Percentiles rank a stretch among this genome's conserved stretches.
Evolutionary conservation across 2,888 invertebrate genomes (phyloP).

Genomic region (Parelbella ahira): DNA sequence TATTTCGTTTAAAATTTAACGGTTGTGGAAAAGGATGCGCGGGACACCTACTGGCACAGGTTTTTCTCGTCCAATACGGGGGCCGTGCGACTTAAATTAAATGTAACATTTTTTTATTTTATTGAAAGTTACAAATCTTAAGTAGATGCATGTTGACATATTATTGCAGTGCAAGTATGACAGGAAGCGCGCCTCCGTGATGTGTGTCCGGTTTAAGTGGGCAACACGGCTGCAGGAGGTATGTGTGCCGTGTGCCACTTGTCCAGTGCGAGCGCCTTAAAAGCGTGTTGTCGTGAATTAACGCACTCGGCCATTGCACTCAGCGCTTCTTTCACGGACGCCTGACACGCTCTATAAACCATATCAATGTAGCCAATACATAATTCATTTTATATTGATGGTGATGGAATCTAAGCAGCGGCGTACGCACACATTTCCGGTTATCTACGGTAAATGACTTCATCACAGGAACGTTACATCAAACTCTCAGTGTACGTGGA

Average conservation of each 20-base stretch:
- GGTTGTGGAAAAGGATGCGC: too few species aligned
- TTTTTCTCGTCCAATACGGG: too few species aligned
- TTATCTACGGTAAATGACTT: background rate
- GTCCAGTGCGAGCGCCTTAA: conserved; percentile 41
- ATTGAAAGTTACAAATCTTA: too few species aligned
- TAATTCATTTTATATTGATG: conserved; percentile 29
- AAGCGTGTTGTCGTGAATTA: conserved; percentile 39
- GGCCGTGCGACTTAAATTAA: too few species aligned
- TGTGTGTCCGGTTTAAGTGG: conserved; percentile 61
- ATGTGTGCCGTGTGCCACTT: conserved; percentile 70
- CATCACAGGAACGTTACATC: conserved; percentile 1
- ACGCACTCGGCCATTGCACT: conserved; percentile 73
- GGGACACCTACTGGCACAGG: too few species aligned
- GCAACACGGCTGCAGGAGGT: conserved; percentile 59
- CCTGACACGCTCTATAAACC: conserved; percentile 75
- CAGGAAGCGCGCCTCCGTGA: conserved; percentile 57
- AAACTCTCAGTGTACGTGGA: too few species aligned
- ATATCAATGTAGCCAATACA: conserved; percentile 48
- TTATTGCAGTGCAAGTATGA: conserved; percentile 26
- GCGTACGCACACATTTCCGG: conserved; percentile 1
- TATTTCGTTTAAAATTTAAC: too few species aligned
- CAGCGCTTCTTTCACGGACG: conserved; percentile 47
- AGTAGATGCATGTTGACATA: conserved; percentile 4
- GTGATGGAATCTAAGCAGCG: conserved; percentile 1
- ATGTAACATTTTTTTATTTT: too few species aligned